Evolutionary conservation across 2,888 invertebrate species (phyloP), one percentile per base, ranked within the genome.

Genomic region (Aricia artaxerxes): DNA sequence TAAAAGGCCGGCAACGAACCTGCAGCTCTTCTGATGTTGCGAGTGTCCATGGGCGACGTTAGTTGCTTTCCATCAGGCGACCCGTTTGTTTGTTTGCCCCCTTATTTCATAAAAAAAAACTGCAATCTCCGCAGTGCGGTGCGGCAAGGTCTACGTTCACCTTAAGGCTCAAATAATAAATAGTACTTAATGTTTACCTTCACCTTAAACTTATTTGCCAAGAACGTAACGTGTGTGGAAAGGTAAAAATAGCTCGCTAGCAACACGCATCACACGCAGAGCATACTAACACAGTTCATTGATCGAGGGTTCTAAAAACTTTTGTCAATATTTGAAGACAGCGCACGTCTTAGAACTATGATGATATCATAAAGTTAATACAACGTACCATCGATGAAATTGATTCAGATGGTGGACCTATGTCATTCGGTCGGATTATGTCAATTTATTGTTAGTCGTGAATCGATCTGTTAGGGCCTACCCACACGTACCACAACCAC

Each of bases 161-260:
- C 9, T 44, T 44, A 40, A 40, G 40, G 40, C 53, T 53, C 13
- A 57, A 57, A 57, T 4, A 16, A 16, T 16, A 57, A 57, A 57
- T 4, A 16, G 57, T 16, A 4, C 16, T 57, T 57, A 57, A 4
- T 57, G 13, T 57, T 64, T 11, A 64, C 64, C 24, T 64, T 64
- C 31, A 64, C 64, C 64, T 64, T 64, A 64, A 64, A 64, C 11
- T 64, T 64, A 11, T 31, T 64, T 64, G 31, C 64, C 40, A 73
- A 31, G 38, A 13, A 73, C 16, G 73, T n/a, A 72, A 16, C 73
- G 73, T 73, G 73, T n/a, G 7, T 73, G 73, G 40, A 73, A 73
- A 64, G 31, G 73, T 73, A 73, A 35, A 13, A 73, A 73, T 73
- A 40, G 13, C 40, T 38, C 16, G 40, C 31, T 64, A 64, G 64